Conservation (phyloP, 2,113 vertebrate species). For the Gnathochromis pfefferi region DNA sequence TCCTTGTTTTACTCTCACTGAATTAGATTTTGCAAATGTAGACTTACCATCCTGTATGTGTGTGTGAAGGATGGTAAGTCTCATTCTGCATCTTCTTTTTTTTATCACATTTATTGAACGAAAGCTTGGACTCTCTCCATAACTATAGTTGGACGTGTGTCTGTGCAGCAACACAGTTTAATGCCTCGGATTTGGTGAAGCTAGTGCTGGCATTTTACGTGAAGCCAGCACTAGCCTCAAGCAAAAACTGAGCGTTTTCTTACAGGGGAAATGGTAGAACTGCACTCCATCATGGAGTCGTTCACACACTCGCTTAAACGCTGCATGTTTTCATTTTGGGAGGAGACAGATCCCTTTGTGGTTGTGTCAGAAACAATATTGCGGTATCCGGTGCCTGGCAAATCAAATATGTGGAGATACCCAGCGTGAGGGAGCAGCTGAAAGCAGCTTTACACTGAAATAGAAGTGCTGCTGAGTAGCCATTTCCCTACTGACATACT, state of each 20-base stretch:
- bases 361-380: background rate
- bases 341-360: background rate
- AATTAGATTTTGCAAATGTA: background rate
- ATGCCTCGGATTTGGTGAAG: background rate
- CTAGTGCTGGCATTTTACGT: background rate
- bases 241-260: background rate
- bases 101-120: background rate
- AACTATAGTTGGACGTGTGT: background rate
- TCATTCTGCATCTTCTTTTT: background rate
- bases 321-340: background rate
- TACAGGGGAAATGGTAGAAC: background rate
- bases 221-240: background rate
- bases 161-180: background rate
- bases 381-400: accelerated
- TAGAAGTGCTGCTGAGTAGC: background rate
- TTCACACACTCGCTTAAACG: background rate
- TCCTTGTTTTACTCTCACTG: background rate
- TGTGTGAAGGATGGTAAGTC: background rate
- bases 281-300: background rate
- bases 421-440: background rate
- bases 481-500: background rate
- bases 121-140: background rate
- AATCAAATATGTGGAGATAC: background rate
- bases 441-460: background rate
- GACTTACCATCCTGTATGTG: background rate